Percentiles rank a stretch among this genome's conserved stretches.
Conservation (phyloP, 2,888 invertebrate species). For the Zaprionus obscuricornis region DNA sequence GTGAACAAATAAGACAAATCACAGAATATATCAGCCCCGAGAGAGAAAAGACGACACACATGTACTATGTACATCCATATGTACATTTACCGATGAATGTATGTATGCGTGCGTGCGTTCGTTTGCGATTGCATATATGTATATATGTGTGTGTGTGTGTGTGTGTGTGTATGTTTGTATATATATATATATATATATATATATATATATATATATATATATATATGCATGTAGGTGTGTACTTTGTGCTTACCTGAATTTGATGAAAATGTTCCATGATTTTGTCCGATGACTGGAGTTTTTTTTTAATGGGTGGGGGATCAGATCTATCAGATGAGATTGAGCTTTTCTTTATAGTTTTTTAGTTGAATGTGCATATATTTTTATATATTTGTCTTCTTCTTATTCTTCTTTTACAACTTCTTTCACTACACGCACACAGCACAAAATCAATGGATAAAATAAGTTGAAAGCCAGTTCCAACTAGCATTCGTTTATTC, state of each 20-base stretch:
- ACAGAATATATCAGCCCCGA: slow-evolving; percentile 33
- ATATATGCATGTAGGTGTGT: slow-evolving; percentile 23
- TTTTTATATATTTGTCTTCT: slow-evolving; percentile 36
- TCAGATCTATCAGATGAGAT: slow-evolving; percentile 9
- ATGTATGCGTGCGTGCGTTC: no score
- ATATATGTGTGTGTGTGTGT: slow-evolving; percentile 9
- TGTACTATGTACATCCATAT: no score
- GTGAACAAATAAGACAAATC: slow-evolving; percentile 20
- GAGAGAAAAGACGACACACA: no score
- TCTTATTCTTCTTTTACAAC: slow-evolving; percentile 19
- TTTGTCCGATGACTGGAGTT: slow-evolving; percentile 30
- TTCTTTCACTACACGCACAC: slow-evolving; percentile 47
- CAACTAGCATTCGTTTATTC: slow-evolving; percentile 57
- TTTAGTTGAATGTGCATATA: slow-evolving; percentile 6
- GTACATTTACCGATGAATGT: no score
- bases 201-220: slow-evolving; percentile 10
- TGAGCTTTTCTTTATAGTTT: slow-evolving; percentile 21
- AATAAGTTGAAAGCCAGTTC: slow-evolving; percentile 56
- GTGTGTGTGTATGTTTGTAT: slow-evolving; percentile 5
- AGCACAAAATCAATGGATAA: slow-evolving; percentile 50
- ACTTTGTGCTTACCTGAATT: slow-evolving; percentile 80
- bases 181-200: slow-evolving; percentile 2
- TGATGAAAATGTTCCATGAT: slow-evolving; percentile 83
- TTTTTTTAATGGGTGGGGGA: slow-evolving; percentile 11
- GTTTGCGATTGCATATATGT: slow-evolving; percentile 31